A percentile compares a stretch with the other conserved stretches of the same genome.
These are phyloP conservation scores for Salvelinus sp. DNA, from an alignment of 2,113 vertebrate species.

Conservation along the genomic window DNA sequence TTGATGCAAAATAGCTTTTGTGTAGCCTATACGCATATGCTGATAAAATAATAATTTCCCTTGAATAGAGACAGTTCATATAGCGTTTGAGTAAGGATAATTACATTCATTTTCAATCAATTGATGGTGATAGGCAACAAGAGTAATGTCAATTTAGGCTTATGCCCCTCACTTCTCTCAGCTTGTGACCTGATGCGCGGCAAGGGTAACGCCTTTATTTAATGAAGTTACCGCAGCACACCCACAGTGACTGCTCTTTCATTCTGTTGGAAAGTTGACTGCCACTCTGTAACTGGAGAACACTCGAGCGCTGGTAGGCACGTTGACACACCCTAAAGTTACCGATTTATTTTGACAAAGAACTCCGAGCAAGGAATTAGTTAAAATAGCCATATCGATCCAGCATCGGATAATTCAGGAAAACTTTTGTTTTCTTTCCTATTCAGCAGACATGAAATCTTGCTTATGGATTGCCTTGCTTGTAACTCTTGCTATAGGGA, in stretches of 20 bases:
- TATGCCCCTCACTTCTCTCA: too few relatives aligned
- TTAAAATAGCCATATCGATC: neutral
- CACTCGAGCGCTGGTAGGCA: neutral
- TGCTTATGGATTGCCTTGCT: constrained; percentile 44
- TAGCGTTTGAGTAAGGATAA: too few relatives aligned
- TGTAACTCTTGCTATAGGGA: constrained; percentile 39
- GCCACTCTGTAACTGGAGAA: neutral
- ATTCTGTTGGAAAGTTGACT: neutral
- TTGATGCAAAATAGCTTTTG: too few relatives aligned
- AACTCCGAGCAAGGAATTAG: neutral
- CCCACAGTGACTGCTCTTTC: neutral
- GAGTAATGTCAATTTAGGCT: too few relatives aligned
- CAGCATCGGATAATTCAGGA: neutral
- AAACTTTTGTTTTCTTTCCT: neutral
- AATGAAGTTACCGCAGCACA: neutral
- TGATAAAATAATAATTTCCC: too few relatives aligned
- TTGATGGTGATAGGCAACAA: too few relatives aligned
- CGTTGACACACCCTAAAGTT: neutral
- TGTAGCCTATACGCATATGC: too few relatives aligned
- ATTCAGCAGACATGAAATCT: constrained; percentile 49
- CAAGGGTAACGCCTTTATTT: too few relatives aligned
- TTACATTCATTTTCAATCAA: too few relatives aligned
- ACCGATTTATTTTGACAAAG: neutral
- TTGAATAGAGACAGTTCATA: too few relatives aligned
- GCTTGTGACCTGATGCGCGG: too few relatives aligned